Base-by-base conservation (phyloP, 2,113 vertebrate genomes). In the Miniopterus natalensis region DNA sequence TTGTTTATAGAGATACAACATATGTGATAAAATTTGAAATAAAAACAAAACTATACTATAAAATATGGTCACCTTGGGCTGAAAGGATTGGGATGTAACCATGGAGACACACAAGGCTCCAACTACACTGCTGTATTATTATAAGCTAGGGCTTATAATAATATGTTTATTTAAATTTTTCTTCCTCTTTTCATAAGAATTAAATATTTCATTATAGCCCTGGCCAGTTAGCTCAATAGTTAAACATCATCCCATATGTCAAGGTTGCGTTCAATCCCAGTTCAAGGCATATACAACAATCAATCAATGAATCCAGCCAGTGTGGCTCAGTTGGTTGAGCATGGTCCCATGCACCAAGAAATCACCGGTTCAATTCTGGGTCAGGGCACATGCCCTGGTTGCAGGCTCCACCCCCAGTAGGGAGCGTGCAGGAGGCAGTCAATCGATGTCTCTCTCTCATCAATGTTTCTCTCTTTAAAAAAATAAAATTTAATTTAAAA, bases 181-280 rank as follows among this genome's bases (percentile, higher is more conserved):
- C 36, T 59, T 92, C 81, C 42, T 75, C 42, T 77, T 95, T 87
- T 66, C 51, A n/a, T 55, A 96, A 84, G 47, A 95, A 79, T 75
- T 96, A 90, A 85, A 71, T 57, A 73, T 79, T n/a, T 79, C 40
- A 84, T 84, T 73, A 45, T 78, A 78, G 31, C 15, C 63, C 63
- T 66, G 63, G 6, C 63, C 63, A 31, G 29, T 13, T 31, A 31
- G 29, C 63, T n/a, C 29, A n/a, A 13, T 65, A 65, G 61, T 65
- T 65, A 65, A 29, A 13, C 29, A 66, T 14, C 31, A 14, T 66
- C 6, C 31, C 14, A 66, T 66, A n/a, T 66, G 63, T 6, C 63
- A 66, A n/a, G 63, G 63, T n/a, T n/a, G 63, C 31, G 63, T 66
- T n/a, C 17, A 13, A 66, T 66, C 31, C 63, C 63, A 7, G 14